Evolutionary conservation across 2,113 vertebrate genomes (phyloP), one percentile per base, ranked within the genome.

Genomic region (Festucalex cinctus): DNA sequence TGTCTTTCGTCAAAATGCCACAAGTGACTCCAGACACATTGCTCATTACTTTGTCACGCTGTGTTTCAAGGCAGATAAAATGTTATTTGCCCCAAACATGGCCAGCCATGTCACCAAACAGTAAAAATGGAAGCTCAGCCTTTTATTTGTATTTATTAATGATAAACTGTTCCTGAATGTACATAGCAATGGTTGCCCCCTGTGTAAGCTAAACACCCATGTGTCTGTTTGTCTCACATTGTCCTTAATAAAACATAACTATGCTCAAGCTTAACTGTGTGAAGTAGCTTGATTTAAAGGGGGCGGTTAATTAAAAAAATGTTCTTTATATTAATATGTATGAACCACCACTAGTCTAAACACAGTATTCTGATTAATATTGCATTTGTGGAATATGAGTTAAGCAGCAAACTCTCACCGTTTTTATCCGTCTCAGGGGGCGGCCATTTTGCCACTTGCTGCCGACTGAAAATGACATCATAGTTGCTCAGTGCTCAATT

Each of bases 1-100:
- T 80, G 69, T 81, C 81, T 76, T 82, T 70, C 67, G 76, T 57
- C 73, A 70, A 63, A 83, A 82, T 75, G 57, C 58, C 74, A 82
- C 19, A 53, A 78, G 74, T 37, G 76, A 57, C 63, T 75, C 75
- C 37, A 64, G 48, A 78, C 71, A 74, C 26, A 5, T 62, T 57
- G 39, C 69, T 85, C 71, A 83, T 83, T 80, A 76, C 22, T 1
- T 26, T 81, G 70, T 67, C 70, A 71, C 22, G 17, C 3, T 75
- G 79, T 70, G 68, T 63, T 78, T 79, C 1, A 59, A 65, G 24
- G 54, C 71, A 76, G 67, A 84, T 71, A 85, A 82, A 84, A 65
- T 64, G 69, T 37, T 77, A 19, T 81, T 84, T 67, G 75, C 68
- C 53, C 63, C 32, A 73, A 62, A 70, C 54, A 66, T 5, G 57